Evolutionary conservation across 1,140 invertebrate genomes (phyloP).

Genomic region (Eupristina koningsbergeri): DNA sequence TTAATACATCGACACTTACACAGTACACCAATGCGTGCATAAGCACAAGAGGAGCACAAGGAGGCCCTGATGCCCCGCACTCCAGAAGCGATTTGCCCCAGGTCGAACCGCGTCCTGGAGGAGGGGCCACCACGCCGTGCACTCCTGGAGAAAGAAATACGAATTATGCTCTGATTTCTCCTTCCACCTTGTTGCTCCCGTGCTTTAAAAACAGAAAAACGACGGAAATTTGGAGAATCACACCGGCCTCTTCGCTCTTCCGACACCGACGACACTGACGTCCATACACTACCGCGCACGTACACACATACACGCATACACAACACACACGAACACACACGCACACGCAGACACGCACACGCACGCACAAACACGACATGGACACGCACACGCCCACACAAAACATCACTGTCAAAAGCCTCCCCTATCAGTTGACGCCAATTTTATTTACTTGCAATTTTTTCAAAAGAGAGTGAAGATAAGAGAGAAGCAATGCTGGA

Average conservation of each 20-base stretch:
- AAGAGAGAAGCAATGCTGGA: constrained; percentile 1
- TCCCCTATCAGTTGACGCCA: background rate
- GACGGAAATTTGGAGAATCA: background rate
- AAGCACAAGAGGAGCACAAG: too few species aligned
- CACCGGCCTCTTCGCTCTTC: background rate
- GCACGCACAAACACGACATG: background rate
- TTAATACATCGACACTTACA: constrained; percentile 26
- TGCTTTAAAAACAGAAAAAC: background rate
- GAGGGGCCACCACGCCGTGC: too few species aligned
- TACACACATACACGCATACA: background rate
- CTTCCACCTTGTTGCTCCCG: background rate
- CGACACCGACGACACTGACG: too few species aligned
- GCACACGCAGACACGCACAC: constrained; percentile 26
- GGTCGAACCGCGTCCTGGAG: too few species aligned
- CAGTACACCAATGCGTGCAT: background rate
- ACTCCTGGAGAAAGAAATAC: background rate
- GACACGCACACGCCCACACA: background rate
- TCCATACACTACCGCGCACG: background rate
- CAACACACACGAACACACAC: too few species aligned
- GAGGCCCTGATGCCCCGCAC: too few species aligned
- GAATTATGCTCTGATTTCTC: background rate
- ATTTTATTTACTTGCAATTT: constrained; percentile 12
- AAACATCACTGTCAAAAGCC: background rate
- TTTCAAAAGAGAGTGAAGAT: constrained; percentile 10
- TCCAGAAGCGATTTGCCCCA: too few species aligned